A percentile compares a stretch with the other conserved stretches of the same genome.
phyloP scores from a whole-genome alignment of 2,113 vertebrate genomes.

The Romanogobio albipinnatus region DNA sequence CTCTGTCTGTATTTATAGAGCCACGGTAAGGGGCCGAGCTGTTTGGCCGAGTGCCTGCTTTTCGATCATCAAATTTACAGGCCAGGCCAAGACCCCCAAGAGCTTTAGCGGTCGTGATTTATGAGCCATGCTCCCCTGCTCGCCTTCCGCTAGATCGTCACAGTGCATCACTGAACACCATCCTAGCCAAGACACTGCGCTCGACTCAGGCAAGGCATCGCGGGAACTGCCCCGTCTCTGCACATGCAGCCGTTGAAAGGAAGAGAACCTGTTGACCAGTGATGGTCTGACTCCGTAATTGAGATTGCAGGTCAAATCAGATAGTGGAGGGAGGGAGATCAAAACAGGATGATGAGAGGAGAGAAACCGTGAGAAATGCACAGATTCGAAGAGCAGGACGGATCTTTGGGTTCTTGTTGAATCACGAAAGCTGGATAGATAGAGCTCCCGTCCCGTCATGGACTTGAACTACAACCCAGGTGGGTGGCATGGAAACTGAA shows the following conservation, averaged over 20 bases:
- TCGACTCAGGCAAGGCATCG: no score
- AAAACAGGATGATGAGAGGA: background rate
- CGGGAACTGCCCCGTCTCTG: background rate
- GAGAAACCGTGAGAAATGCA: background rate
- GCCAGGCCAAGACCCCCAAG: constrained; percentile 58
- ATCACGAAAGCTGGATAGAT: constrained; percentile 5
- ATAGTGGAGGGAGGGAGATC: background rate
- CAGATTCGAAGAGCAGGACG: constrained; percentile 65
- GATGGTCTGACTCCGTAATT: background rate
- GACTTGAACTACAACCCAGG: constrained; percentile 76
- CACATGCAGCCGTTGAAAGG: no score
- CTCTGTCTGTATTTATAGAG: constrained; percentile 76
- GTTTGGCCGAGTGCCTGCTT: constrained; percentile 71
- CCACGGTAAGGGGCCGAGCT: constrained; percentile 60
- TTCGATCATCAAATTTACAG: constrained; percentile 73
- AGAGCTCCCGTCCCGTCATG: constrained; percentile 63
- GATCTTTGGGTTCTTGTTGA: background rate
- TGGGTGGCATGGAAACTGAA: constrained; percentile 64
- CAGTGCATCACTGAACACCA: background rate
- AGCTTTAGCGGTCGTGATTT: constrained; percentile 72
- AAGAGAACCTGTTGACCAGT: background rate
- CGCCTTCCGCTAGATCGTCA: constrained; percentile 16
- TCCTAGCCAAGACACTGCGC: background rate
- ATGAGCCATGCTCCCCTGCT: constrained; percentile 49
- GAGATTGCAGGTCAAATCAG: background rate